phyloP scores from a whole-genome alignment of 53 echinoderm and acorn worm species.

The Pentamera pediparva region DNA sequence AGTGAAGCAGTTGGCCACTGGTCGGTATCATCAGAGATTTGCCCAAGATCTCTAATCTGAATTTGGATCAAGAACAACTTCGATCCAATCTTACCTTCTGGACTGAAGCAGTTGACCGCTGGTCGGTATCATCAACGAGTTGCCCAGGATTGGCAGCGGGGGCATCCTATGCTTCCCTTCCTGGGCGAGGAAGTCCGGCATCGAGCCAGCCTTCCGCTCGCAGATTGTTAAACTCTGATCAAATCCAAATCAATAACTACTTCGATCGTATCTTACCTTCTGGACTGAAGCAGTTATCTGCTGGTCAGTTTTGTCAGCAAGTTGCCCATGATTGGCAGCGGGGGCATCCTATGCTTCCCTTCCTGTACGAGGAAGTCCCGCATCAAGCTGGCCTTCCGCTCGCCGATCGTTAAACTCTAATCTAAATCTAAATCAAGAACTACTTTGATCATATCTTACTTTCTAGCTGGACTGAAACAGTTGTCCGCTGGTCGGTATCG shows the following conservation, averaged over 20 bases:
- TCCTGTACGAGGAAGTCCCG: conserved; percentile 89
- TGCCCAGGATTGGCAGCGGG: conserved; percentile 53
- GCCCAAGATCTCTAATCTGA: too few relatives aligned
- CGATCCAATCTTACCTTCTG: conserved; percentile 68
- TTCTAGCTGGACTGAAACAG: conserved; percentile 74
- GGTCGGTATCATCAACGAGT: conserved; percentile 39
- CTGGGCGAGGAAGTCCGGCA: conserved; percentile 95
- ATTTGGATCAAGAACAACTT: too few relatives aligned
- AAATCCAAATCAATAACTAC: too few relatives aligned
- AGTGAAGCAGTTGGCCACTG: conserved; percentile 57
- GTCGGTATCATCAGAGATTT: conserved; percentile 40
- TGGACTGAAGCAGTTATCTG: conserved; percentile 61
- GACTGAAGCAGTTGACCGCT: conserved; percentile 62
- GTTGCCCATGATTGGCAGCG: conserved; percentile 51
- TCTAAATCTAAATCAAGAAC: too few relatives aligned
- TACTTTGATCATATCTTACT: conserved; percentile 60
- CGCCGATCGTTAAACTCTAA: too few relatives aligned
- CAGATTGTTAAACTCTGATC: too few relatives aligned
- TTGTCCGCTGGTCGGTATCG: conserved; percentile 46
- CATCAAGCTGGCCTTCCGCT: conserved; percentile 89
- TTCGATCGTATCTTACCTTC: conserved; percentile 71
- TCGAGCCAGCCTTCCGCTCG: conserved; percentile 89
- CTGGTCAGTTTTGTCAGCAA: conserved; percentile 39
- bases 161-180: conserved; percentile 65
- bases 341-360: conserved; percentile 58